These are phyloP conservation scores for Parnassius smintheus DNA, from an alignment of 2,888 invertebrate species.

Conservation along the genomic window DNA sequence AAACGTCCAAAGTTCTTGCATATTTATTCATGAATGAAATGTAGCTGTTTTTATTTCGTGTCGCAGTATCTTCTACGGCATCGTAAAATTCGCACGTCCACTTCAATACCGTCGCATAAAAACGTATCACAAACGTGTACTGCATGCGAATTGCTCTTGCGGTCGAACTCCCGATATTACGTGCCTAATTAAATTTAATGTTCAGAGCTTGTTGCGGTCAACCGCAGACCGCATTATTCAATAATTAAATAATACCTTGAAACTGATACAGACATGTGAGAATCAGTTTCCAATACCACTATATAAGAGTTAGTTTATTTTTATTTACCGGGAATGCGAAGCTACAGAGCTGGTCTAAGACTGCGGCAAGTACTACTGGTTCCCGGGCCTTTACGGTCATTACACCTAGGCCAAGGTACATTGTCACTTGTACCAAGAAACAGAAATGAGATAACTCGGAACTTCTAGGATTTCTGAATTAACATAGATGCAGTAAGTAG, in stretches of 20 bases:
- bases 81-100: constrained; percentile 33
- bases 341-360: constrained; percentile 20
- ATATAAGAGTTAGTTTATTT: constrained; percentile 15
- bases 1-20: background rate
- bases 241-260: constrained; percentile 45
- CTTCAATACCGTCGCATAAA: constrained; percentile 42
- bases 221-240: constrained; percentile 50
- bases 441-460: constrained; percentile 9
- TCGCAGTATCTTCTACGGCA: background rate
- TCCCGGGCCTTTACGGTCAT: constrained; percentile 22
- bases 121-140: constrained; percentile 40
- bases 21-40: constrained; percentile 1
- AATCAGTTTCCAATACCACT: constrained; percentile 25
- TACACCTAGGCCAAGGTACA: constrained; percentile 25
- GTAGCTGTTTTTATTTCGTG: background rate
- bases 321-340: constrained; percentile 22
- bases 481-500: background rate
- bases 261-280: constrained; percentile 32
- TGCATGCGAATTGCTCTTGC: constrained; percentile 18
- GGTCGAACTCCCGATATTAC: constrained; percentile 30
- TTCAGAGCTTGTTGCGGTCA: constrained; percentile 45
- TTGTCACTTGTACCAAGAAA: constrained; percentile 22
- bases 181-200: constrained; percentile 56
- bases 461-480: background rate
- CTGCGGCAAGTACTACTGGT: constrained; percentile 27